Evolutionary conservation across 1,140 invertebrate genomes (phyloP).

Genomic region (Panonychus citri): DNA sequence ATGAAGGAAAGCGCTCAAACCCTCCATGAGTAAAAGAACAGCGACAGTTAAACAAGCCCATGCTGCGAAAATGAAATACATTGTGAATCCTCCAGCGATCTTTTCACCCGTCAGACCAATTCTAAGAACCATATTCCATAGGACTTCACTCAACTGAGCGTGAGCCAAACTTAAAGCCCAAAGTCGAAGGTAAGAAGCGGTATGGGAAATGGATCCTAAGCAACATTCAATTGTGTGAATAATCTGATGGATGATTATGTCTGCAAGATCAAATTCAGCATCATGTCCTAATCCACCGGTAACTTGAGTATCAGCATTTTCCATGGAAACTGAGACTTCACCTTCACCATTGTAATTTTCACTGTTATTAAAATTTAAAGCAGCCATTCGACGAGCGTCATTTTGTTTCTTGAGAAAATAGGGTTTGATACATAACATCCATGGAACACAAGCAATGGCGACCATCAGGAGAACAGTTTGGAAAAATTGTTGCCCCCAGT

Average conservation of each 20-base stretch:
- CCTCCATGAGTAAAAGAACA: slow-evolving; percentile 86
- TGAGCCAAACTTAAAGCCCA: slow-evolving; percentile 90
- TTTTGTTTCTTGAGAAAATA: slow-evolving; percentile 30
- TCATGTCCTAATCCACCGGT: slow-evolving; percentile 18
- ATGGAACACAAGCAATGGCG: slow-evolving; percentile 59
- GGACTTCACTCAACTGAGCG: slow-evolving; percentile 51
- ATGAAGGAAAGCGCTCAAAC: slow-evolving; percentile 89
- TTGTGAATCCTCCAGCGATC: slow-evolving; percentile 27
- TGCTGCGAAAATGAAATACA: slow-evolving; percentile 53
- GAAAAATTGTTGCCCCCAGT: slow-evolving; percentile 31
- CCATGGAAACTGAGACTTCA: neutral
- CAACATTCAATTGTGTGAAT: slow-evolving; percentile 96
- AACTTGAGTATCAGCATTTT: neutral
- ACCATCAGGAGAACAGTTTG: slow-evolving; percentile 46
- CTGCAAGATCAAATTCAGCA: slow-evolving; percentile 57
- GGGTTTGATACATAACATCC: slow-evolving; percentile 78
- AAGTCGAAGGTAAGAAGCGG: slow-evolving; percentile 79
- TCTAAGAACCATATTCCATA: slow-evolving; percentile 18
- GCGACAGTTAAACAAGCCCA: slow-evolving; percentile 72
- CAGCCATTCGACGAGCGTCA: neutral
- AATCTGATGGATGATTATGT: slow-evolving; percentile 69
- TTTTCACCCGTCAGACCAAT: slow-evolving; percentile 9
- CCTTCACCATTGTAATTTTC: neutral
- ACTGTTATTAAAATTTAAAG: neutral
- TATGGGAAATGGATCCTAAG: slow-evolving; percentile 81